phyloP scores from a whole-genome alignment of 2,888 invertebrate species.

The Limenitis camilla region DNA sequence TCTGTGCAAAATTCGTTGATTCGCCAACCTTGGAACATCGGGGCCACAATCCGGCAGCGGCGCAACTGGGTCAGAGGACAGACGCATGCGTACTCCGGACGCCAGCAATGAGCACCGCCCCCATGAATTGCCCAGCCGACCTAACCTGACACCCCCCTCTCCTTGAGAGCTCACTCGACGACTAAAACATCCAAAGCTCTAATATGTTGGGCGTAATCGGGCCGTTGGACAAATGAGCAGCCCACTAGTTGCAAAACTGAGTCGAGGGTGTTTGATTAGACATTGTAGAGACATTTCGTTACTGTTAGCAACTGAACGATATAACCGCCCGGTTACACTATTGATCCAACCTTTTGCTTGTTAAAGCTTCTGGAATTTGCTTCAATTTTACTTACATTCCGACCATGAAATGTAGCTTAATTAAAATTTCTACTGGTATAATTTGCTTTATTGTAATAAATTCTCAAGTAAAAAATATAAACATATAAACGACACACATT shows the following conservation, averaged over 20 bases:
- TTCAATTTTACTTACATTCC: background rate
- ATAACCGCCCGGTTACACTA: constrained; percentile 21
- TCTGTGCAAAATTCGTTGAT: constrained; percentile 62
- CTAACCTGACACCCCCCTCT: constrained; percentile 50
- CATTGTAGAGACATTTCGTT: constrained; percentile 34
- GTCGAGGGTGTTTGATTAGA: constrained; percentile 48
- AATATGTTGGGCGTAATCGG: constrained; percentile 36
- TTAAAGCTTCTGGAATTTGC: background rate
- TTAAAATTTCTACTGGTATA: background rate
- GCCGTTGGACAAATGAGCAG: constrained; percentile 62
- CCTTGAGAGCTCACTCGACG: constrained; percentile 18
- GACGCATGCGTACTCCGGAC: constrained; percentile 68
- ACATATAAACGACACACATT: too few species aligned
- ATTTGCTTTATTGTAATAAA: background rate
- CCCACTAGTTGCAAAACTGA: constrained; percentile 66
- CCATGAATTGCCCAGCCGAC: constrained; percentile 57
- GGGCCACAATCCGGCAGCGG: constrained; percentile 52
- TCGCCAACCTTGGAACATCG: constrained; percentile 66
- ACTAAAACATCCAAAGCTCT: constrained; percentile 34
- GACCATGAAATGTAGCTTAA: background rate
- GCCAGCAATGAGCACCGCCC: constrained; percentile 68
- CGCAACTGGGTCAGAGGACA: constrained; percentile 65
- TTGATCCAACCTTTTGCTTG: constrained; percentile 15
- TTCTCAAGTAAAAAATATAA: too few species aligned
- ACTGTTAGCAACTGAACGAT: constrained; percentile 28